Evolutionary conservation across 1,140 invertebrate genomes (phyloP).

Genomic region (Drosophila truncata): DNA sequence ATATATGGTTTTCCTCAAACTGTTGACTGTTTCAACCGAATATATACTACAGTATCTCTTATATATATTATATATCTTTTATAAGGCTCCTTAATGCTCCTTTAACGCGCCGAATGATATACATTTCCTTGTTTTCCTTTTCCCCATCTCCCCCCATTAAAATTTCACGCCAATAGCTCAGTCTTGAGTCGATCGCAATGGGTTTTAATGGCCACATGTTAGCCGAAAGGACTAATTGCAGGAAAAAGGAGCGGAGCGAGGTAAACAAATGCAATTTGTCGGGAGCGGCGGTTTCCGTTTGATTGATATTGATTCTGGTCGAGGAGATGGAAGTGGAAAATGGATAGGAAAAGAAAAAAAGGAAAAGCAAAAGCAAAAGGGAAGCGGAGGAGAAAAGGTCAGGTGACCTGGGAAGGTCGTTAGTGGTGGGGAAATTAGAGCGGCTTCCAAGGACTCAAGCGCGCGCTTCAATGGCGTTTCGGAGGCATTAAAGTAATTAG

Average conservation of each 20-base stretch:
- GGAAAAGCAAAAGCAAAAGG: neutral
- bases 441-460: constrained; percentile 57
- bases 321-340: neutral
- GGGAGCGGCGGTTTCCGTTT: constrained; percentile 75
- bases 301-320: constrained; percentile 79
- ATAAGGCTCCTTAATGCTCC: neutral
- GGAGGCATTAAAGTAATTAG: constrained; percentile 77
- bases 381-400: constrained; percentile 30
- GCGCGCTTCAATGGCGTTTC: constrained; percentile 75
- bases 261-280: constrained; percentile 72
- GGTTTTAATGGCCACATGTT: constrained; percentile 62
- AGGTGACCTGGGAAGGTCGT: constrained; percentile 60
- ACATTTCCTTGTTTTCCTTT: neutral
- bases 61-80: no score
- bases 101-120: neutral
- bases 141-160: constrained; percentile 37
- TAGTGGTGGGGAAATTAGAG: constrained; percentile 74
- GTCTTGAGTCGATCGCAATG: constrained; percentile 4
- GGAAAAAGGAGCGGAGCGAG: constrained; percentile 22
- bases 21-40: neutral
- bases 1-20: neutral
- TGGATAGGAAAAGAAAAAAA: neutral
- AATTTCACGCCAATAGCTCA: constrained; percentile 80
- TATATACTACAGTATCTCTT: neutral
- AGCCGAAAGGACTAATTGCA: constrained; percentile 63